Evolutionary conservation across 1,140 invertebrate genomes (phyloP), one percentile per base, ranked within the genome.

Genomic region (Orius insidiosus): DNA sequence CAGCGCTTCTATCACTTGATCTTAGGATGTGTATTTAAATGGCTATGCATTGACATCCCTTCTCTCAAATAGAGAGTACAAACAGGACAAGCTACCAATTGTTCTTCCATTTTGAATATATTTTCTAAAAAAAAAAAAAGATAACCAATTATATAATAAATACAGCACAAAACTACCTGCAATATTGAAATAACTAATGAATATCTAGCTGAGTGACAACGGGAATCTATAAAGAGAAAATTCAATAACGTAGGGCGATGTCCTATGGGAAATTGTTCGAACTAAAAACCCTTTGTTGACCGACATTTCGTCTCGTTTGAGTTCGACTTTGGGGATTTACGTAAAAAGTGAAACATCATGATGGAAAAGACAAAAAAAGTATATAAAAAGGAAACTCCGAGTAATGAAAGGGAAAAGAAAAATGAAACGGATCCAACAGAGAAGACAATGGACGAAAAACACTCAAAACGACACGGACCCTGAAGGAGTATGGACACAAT

Each of bases 1-100:
- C 37, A 86, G 63, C n/a, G 83, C 83, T 57, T 78, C 78, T 51
- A 85, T 85, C 18, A 87, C 80, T 60, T 84, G 79, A 56, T 85
- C 81, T 59, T 85, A 15, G 83, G 81, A 67, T 85, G 82, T 5
- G 80, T 85, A 56, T 81, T 74, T 58, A 87, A 68, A 62, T 85
- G 82, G 49, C 71, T 71, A 55, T 81, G 75, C 48, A 85, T 62
- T 45, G 76, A 76, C 63, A 85, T 85, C 24, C 81, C 82, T 62
- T 79, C 79, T 50, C 80, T 73, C 39, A 85, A 66, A 59, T 75
- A 85, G 35, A 85, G 66, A 14, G 82, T 85, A 65, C 82, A 85
- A 38, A 85, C 81, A 16, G 83, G 83, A 63, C 82, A 87, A 9
- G 49, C 45, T 34, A 51, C n/a, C 42, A 47, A 13, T 19, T 41